A percentile compares a stretch with the other conserved stretches of the same genome.
Conservation (phyloP, 2,797 vertebrate species). For the Myotis planiceps region DNA sequence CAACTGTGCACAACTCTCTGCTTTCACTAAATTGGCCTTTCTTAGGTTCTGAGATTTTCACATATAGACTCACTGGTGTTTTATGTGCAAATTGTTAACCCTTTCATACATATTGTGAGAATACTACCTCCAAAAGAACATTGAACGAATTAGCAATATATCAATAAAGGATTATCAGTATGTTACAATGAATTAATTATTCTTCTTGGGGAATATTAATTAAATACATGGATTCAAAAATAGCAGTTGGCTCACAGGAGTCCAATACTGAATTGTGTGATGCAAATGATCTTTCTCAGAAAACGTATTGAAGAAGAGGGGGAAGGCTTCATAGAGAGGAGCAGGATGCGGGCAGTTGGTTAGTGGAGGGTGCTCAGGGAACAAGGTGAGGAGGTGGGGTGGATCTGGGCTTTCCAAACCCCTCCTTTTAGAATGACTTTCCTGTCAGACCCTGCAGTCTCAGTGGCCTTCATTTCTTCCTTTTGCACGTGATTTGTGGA, state of each 20-base stretch:
- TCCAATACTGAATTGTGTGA: not conserved
- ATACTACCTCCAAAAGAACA: not conserved
- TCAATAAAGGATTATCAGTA: not conserved
- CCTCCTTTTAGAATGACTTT: not conserved
- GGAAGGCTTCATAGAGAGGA: too few species aligned
- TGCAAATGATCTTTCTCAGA: not conserved
- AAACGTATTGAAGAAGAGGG: not conserved
- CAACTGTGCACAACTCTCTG: not conserved
- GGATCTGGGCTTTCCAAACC: not conserved
- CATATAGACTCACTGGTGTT: not conserved
- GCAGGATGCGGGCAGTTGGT: too few species aligned
- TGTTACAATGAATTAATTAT: conserved; percentile 13
- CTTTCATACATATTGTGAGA: not conserved
- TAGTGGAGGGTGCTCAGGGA: not conserved
- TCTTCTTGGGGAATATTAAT: conserved; percentile 18
- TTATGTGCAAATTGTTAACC: not conserved
- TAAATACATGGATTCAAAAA: conserved; percentile 23
- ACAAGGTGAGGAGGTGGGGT: not conserved
- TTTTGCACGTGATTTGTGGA: not conserved
- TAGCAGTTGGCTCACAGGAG: not conserved
- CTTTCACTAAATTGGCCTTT: not conserved
- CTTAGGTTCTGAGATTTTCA: not conserved
- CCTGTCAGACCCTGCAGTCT: not conserved
- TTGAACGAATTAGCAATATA: not conserved
- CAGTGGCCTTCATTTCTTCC: not conserved